phyloP scores from a whole-genome alignment of 2,797 vertebrate species.

The Cryptoprocta ferox region DNA sequence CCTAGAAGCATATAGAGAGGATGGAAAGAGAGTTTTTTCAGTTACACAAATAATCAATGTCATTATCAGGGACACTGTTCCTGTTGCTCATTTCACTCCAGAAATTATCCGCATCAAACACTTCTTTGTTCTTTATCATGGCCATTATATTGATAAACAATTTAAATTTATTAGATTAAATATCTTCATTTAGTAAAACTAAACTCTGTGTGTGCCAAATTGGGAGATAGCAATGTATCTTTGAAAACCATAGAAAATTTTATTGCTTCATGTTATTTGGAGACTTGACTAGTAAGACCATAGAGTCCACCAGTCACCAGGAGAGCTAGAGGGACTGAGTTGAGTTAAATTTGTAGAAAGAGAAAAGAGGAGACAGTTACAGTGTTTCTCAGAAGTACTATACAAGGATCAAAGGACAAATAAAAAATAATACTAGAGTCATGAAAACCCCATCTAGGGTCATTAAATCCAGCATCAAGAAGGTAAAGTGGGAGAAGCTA shows the following conservation, averaged over 20 bases:
- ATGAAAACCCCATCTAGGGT: background rate
- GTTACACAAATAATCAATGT: background rate
- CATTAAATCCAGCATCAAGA: background rate
- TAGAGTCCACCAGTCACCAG: background rate
- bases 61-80: background rate
- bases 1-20: background rate
- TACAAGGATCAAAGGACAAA: background rate
- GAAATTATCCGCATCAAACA: background rate
- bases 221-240: background rate
- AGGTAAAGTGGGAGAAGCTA: background rate
- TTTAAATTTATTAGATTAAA: slow-evolving; percentile 23
- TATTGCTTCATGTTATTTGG: slow-evolving; percentile 7
- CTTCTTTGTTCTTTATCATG: background rate
- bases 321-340: background rate
- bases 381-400: background rate
- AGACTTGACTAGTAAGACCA: background rate
- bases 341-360: background rate
- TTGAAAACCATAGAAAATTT: background rate
- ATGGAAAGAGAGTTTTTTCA: slow-evolving; percentile 14
- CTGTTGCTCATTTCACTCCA: background rate
- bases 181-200: background rate
- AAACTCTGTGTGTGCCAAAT: background rate
- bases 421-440: background rate
- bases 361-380: background rate
- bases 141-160: background rate